Conservation (phyloP, 1,140 invertebrate genomes). For the Solen grandis region DNA sequence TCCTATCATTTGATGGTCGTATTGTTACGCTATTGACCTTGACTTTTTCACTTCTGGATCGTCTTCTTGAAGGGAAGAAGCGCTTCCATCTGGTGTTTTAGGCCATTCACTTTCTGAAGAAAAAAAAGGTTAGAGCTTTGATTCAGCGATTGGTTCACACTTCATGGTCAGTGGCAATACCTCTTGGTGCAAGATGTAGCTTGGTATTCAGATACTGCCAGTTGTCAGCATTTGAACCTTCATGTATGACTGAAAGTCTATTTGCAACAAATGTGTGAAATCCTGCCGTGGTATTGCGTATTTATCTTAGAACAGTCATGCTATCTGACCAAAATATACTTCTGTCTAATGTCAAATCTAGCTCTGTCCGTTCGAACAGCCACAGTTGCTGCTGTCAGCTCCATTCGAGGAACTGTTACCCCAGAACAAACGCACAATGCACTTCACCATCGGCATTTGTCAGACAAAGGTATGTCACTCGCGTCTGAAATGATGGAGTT, state of each 20-base stretch:
- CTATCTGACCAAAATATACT: conserved; percentile 46
- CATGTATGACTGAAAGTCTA: conserved; percentile 4
- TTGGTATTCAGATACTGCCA: conserved; percentile 40
- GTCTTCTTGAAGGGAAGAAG: background rate
- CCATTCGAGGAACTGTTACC: conserved; percentile 81
- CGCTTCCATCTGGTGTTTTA: background rate
- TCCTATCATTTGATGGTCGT: too few species aligned
- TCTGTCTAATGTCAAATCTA: conserved; percentile 24
- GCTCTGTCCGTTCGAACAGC: conserved; percentile 60
- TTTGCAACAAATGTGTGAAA: conserved; percentile 43
- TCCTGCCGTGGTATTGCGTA: conserved; percentile 46
- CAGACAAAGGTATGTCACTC: conserved; percentile 61
- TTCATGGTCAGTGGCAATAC: background rate
- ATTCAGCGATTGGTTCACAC: conserved; percentile 20
- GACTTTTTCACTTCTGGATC: conserved; percentile 41
- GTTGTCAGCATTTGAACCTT: background rate
- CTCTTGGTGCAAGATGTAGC: background rate
- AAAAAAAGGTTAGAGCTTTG: conserved; percentile 34
- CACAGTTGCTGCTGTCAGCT: conserved; percentile 80
- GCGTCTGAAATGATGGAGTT: conserved; percentile 59
- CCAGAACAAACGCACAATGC: conserved; percentile 65
- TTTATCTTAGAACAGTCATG: conserved; percentile 40
- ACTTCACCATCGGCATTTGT: conserved; percentile 28
- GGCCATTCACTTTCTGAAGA: background rate
- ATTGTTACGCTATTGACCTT: background rate